Conservation (phyloP, 2,797 vertebrate genomes). For the Acridotheres tristis region DNA sequence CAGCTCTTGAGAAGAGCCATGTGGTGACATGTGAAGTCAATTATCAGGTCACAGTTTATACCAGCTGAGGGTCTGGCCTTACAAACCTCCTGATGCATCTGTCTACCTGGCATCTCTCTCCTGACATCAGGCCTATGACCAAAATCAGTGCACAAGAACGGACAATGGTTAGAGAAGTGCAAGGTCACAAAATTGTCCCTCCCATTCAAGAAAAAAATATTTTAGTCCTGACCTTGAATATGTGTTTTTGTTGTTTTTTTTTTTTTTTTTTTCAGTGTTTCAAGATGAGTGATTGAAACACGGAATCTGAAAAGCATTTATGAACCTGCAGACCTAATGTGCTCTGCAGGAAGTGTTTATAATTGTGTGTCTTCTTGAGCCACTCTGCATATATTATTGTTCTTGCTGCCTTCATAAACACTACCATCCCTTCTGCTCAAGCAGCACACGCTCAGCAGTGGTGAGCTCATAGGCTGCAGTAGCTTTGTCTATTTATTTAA, state of each 20-base stretch:
- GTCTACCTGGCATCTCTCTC: not conserved
- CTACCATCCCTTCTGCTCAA: not conserved
- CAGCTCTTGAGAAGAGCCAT: not conserved
- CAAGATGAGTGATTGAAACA: not conserved
- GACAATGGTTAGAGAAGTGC: not conserved
- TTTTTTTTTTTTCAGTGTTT: not conserved
- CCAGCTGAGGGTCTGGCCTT: not conserved
- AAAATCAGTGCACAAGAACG: not conserved
- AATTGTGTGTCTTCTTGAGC: not conserved
- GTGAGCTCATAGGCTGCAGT: not conserved
- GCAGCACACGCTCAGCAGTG: not conserved
- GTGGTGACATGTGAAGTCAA: fast-evolving
- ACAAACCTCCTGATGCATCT: not conserved
- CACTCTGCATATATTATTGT: not conserved
- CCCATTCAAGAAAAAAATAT: not conserved
- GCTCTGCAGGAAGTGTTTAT: conserved; percentile 5
- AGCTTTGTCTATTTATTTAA: not conserved
- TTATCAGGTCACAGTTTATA: not conserved
- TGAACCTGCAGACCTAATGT: not conserved
- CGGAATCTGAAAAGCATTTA: not conserved
- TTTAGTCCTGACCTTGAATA: not conserved
- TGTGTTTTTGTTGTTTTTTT: not conserved
- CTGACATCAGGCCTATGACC: not conserved
- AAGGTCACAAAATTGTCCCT: not conserved
- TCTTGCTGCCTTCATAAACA: not conserved